phyloP scores from a whole-genome alignment of 2,797 vertebrate genomes.

The Parambassis ranga region DNA sequence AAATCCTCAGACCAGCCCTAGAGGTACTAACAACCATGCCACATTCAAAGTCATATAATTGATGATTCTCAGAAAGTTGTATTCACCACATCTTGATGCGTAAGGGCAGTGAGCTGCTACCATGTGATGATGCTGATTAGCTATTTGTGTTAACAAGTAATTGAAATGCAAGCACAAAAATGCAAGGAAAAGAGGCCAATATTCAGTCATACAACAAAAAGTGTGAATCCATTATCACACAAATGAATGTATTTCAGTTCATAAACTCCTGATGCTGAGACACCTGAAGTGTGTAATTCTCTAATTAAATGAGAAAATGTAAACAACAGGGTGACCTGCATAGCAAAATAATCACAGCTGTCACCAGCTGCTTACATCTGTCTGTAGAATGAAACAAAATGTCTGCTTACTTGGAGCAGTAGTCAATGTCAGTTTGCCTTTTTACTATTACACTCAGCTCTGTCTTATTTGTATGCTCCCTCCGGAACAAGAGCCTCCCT shows the following conservation, averaged over 20 bases:
- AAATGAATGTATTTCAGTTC: slow-evolving; percentile 69
- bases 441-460: slow-evolving; percentile 27
- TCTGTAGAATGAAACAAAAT: slow-evolving; percentile 28
- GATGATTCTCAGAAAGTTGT: too few relatives aligned
- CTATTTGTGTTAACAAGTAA: slow-evolving; percentile 9
- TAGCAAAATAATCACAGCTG: slow-evolving; percentile 43
- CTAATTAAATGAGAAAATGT: slow-evolving; percentile 69
- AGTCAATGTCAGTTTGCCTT: slow-evolving; percentile 14
- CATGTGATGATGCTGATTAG: too few relatives aligned
- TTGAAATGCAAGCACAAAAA: not conserved
- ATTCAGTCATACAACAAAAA: slow-evolving; percentile 22
- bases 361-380: slow-evolving; percentile 44
- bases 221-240: slow-evolving; percentile 28
- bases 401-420: slow-evolving; percentile 19
- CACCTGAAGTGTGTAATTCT: slow-evolving; percentile 72
- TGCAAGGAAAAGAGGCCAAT: not conserved
- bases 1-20: too few relatives aligned
- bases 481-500: slow-evolving; percentile 31
- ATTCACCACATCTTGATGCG: too few relatives aligned
- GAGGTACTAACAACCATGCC: too few relatives aligned
- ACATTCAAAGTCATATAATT: too few relatives aligned
- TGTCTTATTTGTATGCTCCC: slow-evolving; percentile 67
- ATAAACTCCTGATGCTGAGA: slow-evolving; percentile 60
- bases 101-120: too few relatives aligned
- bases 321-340: slow-evolving; percentile 65